Evolutionary conservation across 2,888 invertebrate genomes (phyloP).

Genomic region (Eubasilissa splendida): DNA sequence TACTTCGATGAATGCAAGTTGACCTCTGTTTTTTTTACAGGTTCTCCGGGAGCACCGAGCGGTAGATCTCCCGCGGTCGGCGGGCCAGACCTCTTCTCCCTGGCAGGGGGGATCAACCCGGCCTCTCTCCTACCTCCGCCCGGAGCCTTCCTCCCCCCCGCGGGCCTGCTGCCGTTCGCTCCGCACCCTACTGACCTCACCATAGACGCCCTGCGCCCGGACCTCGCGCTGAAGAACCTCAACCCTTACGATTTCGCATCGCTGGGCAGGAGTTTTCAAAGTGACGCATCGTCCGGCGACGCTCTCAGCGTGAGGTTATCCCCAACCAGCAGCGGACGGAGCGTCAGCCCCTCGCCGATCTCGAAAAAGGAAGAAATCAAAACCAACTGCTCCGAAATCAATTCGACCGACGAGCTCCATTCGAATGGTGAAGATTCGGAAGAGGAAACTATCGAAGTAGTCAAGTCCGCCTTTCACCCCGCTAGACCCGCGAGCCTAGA

Average conservation of each 20-base stretch:
- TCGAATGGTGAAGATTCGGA: slow-evolving; percentile 78
- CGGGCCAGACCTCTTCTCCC: slow-evolving; percentile 68
- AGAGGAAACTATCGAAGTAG: slow-evolving; percentile 83
- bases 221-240: slow-evolving; percentile 71
- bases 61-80: slow-evolving; percentile 67
- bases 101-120: slow-evolving; percentile 68
- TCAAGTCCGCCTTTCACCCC: slow-evolving; percentile 82
- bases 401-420: slow-evolving; percentile 75
- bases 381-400: slow-evolving; percentile 73
- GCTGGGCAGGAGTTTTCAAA: slow-evolving; percentile 65
- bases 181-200: slow-evolving; percentile 72
- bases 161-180: slow-evolving; percentile 71
- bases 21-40: slow-evolving; percentile 63
- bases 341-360: slow-evolving; percentile 70
- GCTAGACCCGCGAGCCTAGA: slow-evolving; percentile 75
- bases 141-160: slow-evolving; percentile 73
- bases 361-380: slow-evolving; percentile 71
- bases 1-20: no score
- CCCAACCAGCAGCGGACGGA: slow-evolving; percentile 73
- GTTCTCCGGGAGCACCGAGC: slow-evolving; percentile 66
- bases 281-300: slow-evolving; percentile 69
- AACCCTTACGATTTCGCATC: slow-evolving; percentile 72
- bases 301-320: slow-evolving; percentile 71
- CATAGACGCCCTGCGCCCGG: slow-evolving; percentile 69
- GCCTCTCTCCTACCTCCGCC: slow-evolving; percentile 72